Evolutionary conservation across 1,140 invertebrate genomes (phyloP), one percentile per base, ranked within the genome.

Genomic region (Mizuhopecten yessoensis): DNA sequence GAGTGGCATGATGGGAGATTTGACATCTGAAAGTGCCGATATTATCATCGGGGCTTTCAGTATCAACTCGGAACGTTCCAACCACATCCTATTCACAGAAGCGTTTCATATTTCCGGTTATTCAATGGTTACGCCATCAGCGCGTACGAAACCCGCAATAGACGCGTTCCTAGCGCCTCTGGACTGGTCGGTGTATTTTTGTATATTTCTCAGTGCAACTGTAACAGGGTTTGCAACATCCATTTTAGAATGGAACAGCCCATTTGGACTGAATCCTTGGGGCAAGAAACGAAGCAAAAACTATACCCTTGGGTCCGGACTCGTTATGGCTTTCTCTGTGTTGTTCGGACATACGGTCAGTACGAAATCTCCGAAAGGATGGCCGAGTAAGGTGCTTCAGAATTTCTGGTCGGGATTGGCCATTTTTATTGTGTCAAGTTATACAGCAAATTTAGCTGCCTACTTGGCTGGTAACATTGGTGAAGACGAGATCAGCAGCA

Each of bases 351-450:
- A 95, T 87, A 94, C 94, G 17, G 94, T 95, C 36, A 95, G 93
- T 33, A 91, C 94, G 42, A 95, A 95, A 97, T 98, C 98, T 23
- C 98, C 98, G 17, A 99, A 99, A 96, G 99, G 98, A 89, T 99
- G 98, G 99, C 98, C 98, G 93, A 99, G 99, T 96, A 99, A 99
- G 96, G 94, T 96, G 7, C 92, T 96, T 34, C 96, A 96, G 90
- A 99, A 99, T 96, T 98, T 99, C 86, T 99, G 98, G 98, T 98
- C 98, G 42, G 98, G 98, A 33, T 98, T 99, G 96, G 98, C 98
- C 90, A 98, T 99, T 91, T 99, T 99, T 95, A 99, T 99, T 94
- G 98, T 99, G 57, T 98, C 98, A 86, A 98, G 98, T 93, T 99
- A 99, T 95, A 99, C 98, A 86, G 98, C 98, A 94, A 99, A 99